These are phyloP conservation scores for Hydropsyche tenuis DNA, from an alignment of 1,140 invertebrate genomes.

Conservation along the genomic window DNA sequence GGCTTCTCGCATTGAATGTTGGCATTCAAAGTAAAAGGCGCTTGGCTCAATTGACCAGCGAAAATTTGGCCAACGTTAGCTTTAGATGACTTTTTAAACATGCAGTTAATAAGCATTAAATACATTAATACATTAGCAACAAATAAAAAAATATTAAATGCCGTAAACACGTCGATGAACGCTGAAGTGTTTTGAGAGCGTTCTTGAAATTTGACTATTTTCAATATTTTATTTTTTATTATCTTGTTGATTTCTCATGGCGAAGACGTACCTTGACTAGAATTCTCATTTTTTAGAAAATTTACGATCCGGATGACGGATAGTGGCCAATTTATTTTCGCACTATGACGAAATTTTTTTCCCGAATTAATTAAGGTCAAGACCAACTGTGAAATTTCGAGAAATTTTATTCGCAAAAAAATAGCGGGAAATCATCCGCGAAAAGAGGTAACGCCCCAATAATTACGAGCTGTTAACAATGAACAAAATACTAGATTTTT, in stretches of 20 bases:
- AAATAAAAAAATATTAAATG: too few species aligned
- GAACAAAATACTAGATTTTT: neutral
- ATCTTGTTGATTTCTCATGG: too few species aligned
- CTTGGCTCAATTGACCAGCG: conserved; percentile 22
- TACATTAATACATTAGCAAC: neutral
- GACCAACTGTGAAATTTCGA: neutral
- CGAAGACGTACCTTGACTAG: neutral
- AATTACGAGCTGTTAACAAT: neutral
- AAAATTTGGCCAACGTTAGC: neutral
- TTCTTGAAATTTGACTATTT: too few species aligned
- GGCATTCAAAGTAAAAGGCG: conserved; percentile 35
- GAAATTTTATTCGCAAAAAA: too few species aligned
- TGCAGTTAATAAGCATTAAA: neutral
- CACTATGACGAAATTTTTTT: conserved; percentile 9
- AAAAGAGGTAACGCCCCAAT: too few species aligned
- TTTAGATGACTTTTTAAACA: neutral
- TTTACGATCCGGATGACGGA: conserved; percentile 6
- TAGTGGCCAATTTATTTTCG: conserved; percentile 5
- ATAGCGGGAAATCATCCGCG: too few species aligned
- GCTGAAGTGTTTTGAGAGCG: too few species aligned
- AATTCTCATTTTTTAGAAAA: neutral
- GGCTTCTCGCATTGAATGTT: conserved; percentile 40
- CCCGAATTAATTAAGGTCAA: conserved; percentile 9
- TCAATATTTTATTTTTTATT: too few species aligned
- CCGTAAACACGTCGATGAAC: too few species aligned